Percentiles rank a stretch among this genome's conserved stretches.
These are phyloP conservation scores for Melanotaenia maccullochi DNA, from an alignment of 2,797 vertebrate genomes.

Conservation along the genomic window DNA sequence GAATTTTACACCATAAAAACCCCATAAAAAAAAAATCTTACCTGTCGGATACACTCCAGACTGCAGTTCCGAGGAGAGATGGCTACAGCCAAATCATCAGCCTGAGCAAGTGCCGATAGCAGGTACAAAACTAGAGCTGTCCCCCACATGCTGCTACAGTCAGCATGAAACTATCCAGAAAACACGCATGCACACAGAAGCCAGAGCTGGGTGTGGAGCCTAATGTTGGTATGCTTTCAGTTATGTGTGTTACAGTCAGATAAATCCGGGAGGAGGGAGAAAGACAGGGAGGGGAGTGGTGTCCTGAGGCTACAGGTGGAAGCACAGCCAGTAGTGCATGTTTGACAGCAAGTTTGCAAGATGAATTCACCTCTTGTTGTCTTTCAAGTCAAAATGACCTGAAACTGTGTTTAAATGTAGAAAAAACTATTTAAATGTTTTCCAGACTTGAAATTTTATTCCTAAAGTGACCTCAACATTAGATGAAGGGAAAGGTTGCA, in stretches of 20 bases:
- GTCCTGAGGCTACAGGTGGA: slow-evolving; percentile 65
- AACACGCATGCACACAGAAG: neutral
- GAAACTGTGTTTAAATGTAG: neutral
- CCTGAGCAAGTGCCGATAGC: slow-evolving; percentile 26
- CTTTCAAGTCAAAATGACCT: neutral
- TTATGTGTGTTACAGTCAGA: slow-evolving; percentile 4
- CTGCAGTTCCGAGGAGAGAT: slow-evolving; percentile 76
- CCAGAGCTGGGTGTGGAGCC: too few relatives aligned
- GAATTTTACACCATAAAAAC: neutral
- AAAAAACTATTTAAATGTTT: neutral
- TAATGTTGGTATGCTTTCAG: neutral
- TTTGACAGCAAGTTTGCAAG: slow-evolving; percentile 26
- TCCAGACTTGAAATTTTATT: neutral
- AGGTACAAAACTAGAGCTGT: slow-evolving; percentile 40
- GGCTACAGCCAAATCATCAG: neutral
- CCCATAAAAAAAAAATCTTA: slow-evolving; percentile 28
- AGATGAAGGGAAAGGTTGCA: neutral
- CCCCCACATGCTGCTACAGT: slow-evolving; percentile 66
- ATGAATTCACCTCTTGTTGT: neutral
- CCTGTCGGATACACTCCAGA: slow-evolving; percentile 77
- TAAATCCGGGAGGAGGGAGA: slow-evolving; percentile 8
- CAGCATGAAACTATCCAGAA: neutral
- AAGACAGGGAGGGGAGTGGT: slow-evolving; percentile 67
- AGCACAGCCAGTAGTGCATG: neutral
- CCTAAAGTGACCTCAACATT: neutral